Evolutionary conservation across 2,113 vertebrate species (phyloP).

Genomic region (Melanocharis versteri): DNA sequence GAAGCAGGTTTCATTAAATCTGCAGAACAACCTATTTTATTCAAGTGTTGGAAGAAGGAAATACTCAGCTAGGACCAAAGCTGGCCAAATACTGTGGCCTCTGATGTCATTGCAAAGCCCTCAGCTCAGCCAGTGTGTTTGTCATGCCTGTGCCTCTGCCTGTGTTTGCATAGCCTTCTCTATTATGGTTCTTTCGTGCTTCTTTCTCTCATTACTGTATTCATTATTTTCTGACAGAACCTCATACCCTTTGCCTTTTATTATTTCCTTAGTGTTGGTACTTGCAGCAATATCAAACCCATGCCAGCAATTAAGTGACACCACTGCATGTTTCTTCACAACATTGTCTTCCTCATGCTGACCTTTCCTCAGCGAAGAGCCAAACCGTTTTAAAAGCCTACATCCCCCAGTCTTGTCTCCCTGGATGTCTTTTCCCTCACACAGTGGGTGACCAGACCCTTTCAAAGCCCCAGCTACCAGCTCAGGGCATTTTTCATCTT

Average conservation of each 20-base stretch:
- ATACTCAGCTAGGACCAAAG: neutral
- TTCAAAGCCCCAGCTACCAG: constrained; percentile 1
- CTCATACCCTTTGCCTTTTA: constrained; percentile 17
- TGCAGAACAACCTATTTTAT: neutral
- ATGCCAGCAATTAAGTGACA: constrained; percentile 33
- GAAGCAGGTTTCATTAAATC: neutral
- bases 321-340: neutral
- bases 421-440: neutral
- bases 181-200: neutral
- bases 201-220: constrained; percentile 27
- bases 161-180: neutral
- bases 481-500: constrained; percentile 45
- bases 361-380: neutral
- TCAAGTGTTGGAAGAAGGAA: neutral
- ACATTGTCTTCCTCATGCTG: neutral
- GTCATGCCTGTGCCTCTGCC: neutral
- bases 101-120: neutral
- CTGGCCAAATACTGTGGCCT: neutral
- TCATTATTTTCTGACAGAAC: constrained; percentile 47
- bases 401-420: neutral
- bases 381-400: neutral
- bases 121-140: neutral
- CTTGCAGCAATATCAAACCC: constrained; percentile 7
- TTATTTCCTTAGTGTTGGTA: neutral
- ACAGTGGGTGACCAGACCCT: neutral